Base-by-base conservation (phyloP, 53 echinoderm and acorn worm species). In the Apostichopus leukothele region DNA sequence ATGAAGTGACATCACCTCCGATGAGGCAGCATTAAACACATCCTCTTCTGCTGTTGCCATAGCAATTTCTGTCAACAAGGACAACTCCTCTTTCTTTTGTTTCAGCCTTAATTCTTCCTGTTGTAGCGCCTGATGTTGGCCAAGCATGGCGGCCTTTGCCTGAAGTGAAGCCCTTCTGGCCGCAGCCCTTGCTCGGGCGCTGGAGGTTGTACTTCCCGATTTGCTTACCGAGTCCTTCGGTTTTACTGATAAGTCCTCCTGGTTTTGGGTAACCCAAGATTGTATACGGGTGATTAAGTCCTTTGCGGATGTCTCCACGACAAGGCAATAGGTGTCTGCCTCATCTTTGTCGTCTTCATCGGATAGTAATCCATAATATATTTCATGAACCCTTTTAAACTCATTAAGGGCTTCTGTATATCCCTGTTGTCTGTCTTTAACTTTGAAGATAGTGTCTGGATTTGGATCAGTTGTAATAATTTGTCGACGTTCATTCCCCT, bases 331-430 rank as follows among this genome's bases (percentile, higher is more conserved):
- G 73, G 73, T 39, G 19, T 86, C 86, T 50, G 86, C 86, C 16
- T 86, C 68, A 11, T 86, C 86, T 39, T 73, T 71, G 50, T 86
- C 86, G 61, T 86, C 86, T 21, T 50, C 86, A 16, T 86, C 86
- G 5, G 5, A 23, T 73, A 86, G 39, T 73, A 86, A 50, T 51
- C 52, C 74, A 12, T 73, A 73, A 50, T 73, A 71, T 39, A 19
- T 20, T 5, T 86, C 74, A 50, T 86, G 86, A 39, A 52, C 8
- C n/a, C 11, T 39, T 16, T 71, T 86, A 52, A 86, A 86, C 20
- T 86, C 86, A 60, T 25, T 66, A 8, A 90, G 86, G 9, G 86
- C 76, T 51, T 26, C 67, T 51, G 6, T 76, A 50, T 86, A 86
- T 50, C 27, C 16, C 27, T 51, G 14, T 22, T 86, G 86, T 25